Evolutionary conservation across 2,888 invertebrate genomes (phyloP).

Genomic region (Dasysyrphus albostriatus): DNA sequence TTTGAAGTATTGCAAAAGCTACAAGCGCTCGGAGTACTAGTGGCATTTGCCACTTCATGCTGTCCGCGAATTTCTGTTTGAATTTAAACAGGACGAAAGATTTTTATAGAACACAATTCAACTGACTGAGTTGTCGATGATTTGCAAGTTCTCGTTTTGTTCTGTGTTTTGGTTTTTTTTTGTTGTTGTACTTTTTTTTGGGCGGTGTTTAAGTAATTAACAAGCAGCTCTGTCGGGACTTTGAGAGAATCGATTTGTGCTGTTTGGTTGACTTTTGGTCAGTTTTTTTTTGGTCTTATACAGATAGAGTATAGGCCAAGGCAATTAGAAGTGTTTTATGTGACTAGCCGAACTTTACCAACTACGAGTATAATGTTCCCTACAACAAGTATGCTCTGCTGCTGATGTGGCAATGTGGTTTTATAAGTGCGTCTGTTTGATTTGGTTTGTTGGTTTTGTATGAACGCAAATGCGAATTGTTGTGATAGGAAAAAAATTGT

Average conservation of each 20-base stretch:
- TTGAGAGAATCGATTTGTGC: not conserved
- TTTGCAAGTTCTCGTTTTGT: slow-evolving; percentile 17
- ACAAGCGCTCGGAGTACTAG: slow-evolving; percentile 4
- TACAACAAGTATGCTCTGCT: not conserved
- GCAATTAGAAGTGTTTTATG: slow-evolving; percentile 25
- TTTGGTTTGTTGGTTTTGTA: slow-evolving; percentile 18
- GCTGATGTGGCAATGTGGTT: not conserved
- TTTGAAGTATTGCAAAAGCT: not conserved
- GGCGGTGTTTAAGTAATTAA: slow-evolving; percentile 45
- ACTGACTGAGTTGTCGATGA: slow-evolving; percentile 16
- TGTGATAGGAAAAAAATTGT: not conserved
- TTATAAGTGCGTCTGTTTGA: not conserved
- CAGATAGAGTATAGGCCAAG: not conserved
- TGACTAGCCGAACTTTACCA: slow-evolving; percentile 39
- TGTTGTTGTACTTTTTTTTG: not conserved
- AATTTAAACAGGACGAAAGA: not conserved
- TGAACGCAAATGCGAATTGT: not conserved
- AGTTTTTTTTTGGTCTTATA: not conserved
- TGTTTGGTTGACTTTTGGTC: not conserved
- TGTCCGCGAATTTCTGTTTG: slow-evolving; percentile 7
- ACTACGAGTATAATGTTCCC: not conserved
- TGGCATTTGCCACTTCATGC: slow-evolving; percentile 34
- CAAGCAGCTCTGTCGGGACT: not conserved
- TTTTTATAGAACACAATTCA: slow-evolving; percentile 38
- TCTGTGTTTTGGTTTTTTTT: not conserved